These are phyloP conservation scores for western clawed frog (Xenopus tropicalis) DNA, from an alignment of 2,113 vertebrate genomes.

Conservation along the genomic window UCB_Xtro_10.0 CM004443.2:87704501-87705000, in stretches of 20 bases:
- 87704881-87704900: not conserved
- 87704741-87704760: not conserved
- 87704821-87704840: not conserved
- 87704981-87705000: too few species aligned
- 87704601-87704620: not conserved
- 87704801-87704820: not conserved
- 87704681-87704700: not conserved
- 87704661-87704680: constrained; percentile 1
- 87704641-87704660: too few species aligned
- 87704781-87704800: not conserved
- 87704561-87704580: not conserved
- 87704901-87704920: not conserved
- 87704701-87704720: constrained; percentile 8
- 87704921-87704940: not conserved
- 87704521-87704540: constrained; percentile 2
- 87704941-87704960: not conserved
- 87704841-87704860: not conserved
- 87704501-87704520: not conserved
- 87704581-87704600: not conserved
- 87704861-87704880: not conserved
- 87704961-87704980: not conserved
- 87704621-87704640: too few species aligned
- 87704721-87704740: not conserved
- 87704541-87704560: not conserved
- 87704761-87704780: not conserved